These are phyloP conservation scores for Tachysurus vachellii DNA, from an alignment of 2,113 vertebrate genomes.

Conservation along the genomic window DNA sequence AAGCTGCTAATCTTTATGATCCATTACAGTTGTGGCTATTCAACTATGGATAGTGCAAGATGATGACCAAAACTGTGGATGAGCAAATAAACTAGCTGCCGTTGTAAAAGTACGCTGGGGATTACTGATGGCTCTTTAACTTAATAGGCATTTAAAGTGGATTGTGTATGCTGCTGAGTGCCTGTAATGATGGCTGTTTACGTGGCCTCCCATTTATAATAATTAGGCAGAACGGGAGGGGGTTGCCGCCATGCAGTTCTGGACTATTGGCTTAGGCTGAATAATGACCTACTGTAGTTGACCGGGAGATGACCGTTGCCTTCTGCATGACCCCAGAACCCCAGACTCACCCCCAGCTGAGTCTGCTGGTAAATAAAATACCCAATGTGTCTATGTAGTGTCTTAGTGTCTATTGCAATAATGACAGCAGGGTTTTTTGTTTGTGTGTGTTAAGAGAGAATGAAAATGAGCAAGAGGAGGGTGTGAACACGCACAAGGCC, in stretches of 20 bases:
- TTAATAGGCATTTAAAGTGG: slow-evolving; percentile 84
- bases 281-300: slow-evolving; percentile 93
- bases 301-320: slow-evolving; percentile 94
- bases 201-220: slow-evolving; percentile 92
- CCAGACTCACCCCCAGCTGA: slow-evolving; percentile 82
- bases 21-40: background rate
- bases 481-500: slow-evolving; percentile 65
- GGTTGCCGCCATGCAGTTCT: slow-evolving; percentile 81
- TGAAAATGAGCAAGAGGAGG: slow-evolving; percentile 35
- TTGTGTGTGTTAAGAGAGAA: slow-evolving; percentile 69
- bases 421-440: slow-evolving; percentile 71
- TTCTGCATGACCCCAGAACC: slow-evolving; percentile 86
- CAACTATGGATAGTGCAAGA: slow-evolving; percentile 59
- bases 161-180: slow-evolving; percentile 81
- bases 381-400: slow-evolving; percentile 73
- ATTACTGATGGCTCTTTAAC: slow-evolving; percentile 80
- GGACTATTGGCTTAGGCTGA: slow-evolving; percentile 91
- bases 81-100: slow-evolving; percentile 67
- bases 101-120: slow-evolving; percentile 69
- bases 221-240: slow-evolving; percentile 94
- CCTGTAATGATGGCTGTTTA: slow-evolving; percentile 84
- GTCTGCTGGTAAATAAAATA: slow-evolving; percentile 81
- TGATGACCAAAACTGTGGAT: slow-evolving; percentile 70
- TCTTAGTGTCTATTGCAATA: slow-evolving; percentile 74
- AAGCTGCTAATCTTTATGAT: slow-evolving; percentile 10